phyloP scores from a whole-genome alignment of 23 tunicate species.

The Diplosoma virens region DNA sequence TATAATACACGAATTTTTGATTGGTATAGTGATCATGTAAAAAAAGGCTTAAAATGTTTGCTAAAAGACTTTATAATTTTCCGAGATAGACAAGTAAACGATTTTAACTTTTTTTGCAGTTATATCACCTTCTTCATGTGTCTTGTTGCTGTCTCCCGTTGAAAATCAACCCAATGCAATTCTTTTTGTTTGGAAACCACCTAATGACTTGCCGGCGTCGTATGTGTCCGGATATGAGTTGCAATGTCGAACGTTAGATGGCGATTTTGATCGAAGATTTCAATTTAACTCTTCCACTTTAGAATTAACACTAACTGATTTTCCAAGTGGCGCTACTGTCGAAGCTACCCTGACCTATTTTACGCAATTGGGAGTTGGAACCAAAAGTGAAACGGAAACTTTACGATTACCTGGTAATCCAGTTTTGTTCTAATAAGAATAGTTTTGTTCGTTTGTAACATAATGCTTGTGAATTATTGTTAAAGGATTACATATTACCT shows the following conservation, averaged over 20 bases:
- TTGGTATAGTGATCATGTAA: too few relatives aligned
- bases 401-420: neutral
- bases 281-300: constrained; percentile 14
- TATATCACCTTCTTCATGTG: too few relatives aligned
- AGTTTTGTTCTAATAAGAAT: neutral
- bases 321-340: constrained; percentile 16
- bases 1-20: too few relatives aligned
- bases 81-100: too few relatives aligned
- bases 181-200: constrained; percentile 52
- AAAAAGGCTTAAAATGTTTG: too few relatives aligned
- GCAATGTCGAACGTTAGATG: constrained; percentile 35
- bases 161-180: neutral
- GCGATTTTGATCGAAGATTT: neutral
- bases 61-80: too few relatives aligned
- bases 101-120: too few relatives aligned
- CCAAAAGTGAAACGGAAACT: constrained; percentile 36
- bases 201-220: constrained; percentile 36
- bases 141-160: too few relatives aligned
- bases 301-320: neutral
- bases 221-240: constrained; percentile 59
- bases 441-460: too few relatives aligned
- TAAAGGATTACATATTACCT: neutral
- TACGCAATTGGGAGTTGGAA: constrained; percentile 64
- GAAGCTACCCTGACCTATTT: constrained; percentile 49
- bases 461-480: neutral